A percentile compares a stretch with the other conserved stretches of the same genome.
These are phyloP conservation scores for Drosophila oshimai DNA, from an alignment of 1,140 invertebrate species.

Conservation along the genomic window DNA sequence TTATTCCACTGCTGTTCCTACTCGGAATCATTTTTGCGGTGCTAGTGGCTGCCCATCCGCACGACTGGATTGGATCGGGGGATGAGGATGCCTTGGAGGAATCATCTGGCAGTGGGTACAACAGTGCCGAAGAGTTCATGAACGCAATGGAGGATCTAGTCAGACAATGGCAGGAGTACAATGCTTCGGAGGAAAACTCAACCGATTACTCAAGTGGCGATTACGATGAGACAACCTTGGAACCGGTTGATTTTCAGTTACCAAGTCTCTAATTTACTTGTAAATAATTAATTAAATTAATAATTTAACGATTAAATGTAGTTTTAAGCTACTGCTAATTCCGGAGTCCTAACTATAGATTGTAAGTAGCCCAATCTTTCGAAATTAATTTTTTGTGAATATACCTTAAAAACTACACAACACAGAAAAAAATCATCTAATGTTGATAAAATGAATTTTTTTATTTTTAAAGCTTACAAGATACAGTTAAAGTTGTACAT, in stretches of 20 bases:
- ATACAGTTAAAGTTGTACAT: too few species aligned
- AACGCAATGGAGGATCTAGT: conserved; percentile 12
- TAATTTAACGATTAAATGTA: neutral
- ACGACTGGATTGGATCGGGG: neutral
- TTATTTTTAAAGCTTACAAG: too few species aligned
- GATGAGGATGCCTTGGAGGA: neutral
- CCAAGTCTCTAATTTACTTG: neutral
- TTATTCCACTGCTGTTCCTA: neutral
- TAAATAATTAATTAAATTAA: neutral
- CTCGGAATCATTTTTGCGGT: neutral
- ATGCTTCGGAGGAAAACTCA: neutral
- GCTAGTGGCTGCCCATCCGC: conserved; percentile 7
- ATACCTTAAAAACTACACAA: too few species aligned
- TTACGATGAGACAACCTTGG: neutral
- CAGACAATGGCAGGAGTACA: neutral
- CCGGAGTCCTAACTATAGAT: neutral
- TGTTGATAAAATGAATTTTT: too few species aligned
- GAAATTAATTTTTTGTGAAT: too few species aligned
- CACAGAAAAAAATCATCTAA: too few species aligned
- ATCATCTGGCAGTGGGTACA: neutral
- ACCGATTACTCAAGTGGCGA: neutral
- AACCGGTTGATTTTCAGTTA: neutral
- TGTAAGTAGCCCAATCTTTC: too few species aligned
- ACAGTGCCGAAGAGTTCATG: conserved; percentile 41
- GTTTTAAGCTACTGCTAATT: too few species aligned